Evolutionary conservation across 1,140 invertebrate genomes (phyloP).

Genomic region (Drosophila hydei): DNA sequence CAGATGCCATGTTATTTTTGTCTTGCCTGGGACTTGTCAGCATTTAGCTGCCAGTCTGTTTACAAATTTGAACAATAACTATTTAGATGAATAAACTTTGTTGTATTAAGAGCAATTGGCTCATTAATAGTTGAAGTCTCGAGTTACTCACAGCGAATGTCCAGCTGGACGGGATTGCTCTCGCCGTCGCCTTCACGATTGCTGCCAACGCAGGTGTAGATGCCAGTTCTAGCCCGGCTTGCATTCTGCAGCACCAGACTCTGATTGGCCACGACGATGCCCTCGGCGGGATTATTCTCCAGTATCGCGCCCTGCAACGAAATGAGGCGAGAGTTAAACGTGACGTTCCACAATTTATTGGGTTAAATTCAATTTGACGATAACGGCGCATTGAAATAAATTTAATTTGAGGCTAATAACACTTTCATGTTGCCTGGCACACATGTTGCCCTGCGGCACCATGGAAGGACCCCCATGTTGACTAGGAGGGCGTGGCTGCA

Average conservation of each 20-base stretch:
- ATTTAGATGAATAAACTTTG: too few relatives aligned
- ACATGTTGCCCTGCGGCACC: conserved; percentile 22
- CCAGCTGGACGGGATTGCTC: conserved; percentile 91
- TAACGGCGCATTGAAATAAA: conserved; percentile 72
- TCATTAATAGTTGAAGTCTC: background rate
- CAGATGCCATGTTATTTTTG: background rate
- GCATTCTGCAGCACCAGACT: conserved; percentile 93
- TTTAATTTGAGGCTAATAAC: conserved; percentile 79
- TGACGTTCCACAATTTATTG: conserved; percentile 65
- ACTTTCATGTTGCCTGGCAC: conserved; percentile 68
- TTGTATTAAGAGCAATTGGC: too few relatives aligned
- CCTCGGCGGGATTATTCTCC: conserved; percentile 89
- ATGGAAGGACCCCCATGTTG: background rate
- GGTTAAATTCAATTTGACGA: conserved; percentile 75
- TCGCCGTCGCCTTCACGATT: conserved; percentile 94
- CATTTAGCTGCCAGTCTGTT: too few relatives aligned
- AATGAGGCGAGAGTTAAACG: conserved; percentile 16
- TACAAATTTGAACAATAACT: background rate
- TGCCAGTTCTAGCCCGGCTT: conserved; percentile 89
- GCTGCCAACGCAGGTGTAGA: conserved; percentile 93
- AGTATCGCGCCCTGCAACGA: conserved; percentile 87
- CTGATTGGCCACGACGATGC: conserved; percentile 94
- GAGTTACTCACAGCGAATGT: conserved; percentile 92
- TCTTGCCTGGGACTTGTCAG: background rate
- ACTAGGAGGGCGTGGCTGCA: conserved; percentile 46